These are phyloP conservation scores for Dermatophagoides farinae DNA, from an alignment of 1,140 invertebrate genomes.

Conservation along the genomic window DNA sequence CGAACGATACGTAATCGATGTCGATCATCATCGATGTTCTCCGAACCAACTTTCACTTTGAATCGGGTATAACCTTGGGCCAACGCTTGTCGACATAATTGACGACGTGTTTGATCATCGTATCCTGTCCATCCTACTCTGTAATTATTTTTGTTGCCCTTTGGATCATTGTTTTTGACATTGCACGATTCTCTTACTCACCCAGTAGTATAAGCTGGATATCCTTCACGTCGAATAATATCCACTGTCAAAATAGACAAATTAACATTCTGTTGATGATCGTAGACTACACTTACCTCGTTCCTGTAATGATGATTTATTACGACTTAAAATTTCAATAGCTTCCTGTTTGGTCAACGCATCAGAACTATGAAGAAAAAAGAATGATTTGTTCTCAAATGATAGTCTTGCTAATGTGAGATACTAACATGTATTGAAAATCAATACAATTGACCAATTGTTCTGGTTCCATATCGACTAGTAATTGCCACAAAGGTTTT, in stretches of 20 bases:
- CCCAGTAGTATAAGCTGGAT: slow-evolving; percentile 45
- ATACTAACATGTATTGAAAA: slow-evolving; percentile 52
- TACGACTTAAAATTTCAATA: slow-evolving; percentile 38
- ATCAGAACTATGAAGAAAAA: slow-evolving; percentile 39
- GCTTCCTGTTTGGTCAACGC: slow-evolving; percentile 61
- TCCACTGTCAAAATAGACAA: slow-evolving; percentile 37
- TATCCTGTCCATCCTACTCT: slow-evolving; percentile 52
- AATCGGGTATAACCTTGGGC: slow-evolving; percentile 51
- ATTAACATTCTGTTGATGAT: background rate
- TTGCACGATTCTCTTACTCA: background rate
- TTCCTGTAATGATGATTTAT: slow-evolving; percentile 33
- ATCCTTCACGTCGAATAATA: slow-evolving; percentile 37
- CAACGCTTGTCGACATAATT: slow-evolving; percentile 48
- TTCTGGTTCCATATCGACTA: slow-evolving; percentile 60
- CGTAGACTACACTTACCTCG: slow-evolving; percentile 18
- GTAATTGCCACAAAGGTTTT: slow-evolving; percentile 67
- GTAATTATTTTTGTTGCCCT: slow-evolving; percentile 23
- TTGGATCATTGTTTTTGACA: too few relatives aligned
- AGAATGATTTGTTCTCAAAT: slow-evolving; percentile 8
- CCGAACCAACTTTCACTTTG: slow-evolving; percentile 70
- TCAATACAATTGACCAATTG: slow-evolving; percentile 60
- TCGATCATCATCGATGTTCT: slow-evolving; percentile 44
- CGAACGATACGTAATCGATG: slow-evolving; percentile 43
- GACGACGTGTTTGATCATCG: slow-evolving; percentile 38
- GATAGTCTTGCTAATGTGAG: background rate